Percentiles rank a stretch among this genome's conserved stretches.
phyloP scores from a whole-genome alignment of 1,140 invertebrate genomes.

The Tribolium madens region DNA sequence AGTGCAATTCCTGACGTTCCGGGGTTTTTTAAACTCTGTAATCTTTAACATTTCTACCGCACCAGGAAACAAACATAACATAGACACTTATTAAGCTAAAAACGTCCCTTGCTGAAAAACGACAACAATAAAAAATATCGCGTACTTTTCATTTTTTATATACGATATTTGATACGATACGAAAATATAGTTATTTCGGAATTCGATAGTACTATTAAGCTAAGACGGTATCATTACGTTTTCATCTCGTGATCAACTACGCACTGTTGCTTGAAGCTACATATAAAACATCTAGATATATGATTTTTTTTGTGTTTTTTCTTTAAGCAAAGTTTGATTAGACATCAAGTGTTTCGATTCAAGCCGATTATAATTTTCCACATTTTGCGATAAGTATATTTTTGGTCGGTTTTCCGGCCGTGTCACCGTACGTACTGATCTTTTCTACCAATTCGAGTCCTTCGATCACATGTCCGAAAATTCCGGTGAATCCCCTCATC shows the following conservation, averaged over 20 bases:
- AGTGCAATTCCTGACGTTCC: conserved; percentile 24
- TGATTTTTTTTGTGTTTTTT: conserved; percentile 48
- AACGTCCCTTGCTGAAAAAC: conserved; percentile 57
- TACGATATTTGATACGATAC: conserved; percentile 57
- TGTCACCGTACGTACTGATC: conserved; percentile 81
- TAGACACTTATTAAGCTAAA: conserved; percentile 56
- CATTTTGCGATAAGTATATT: conserved; percentile 81
- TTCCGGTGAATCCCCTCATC: conserved; percentile 85
- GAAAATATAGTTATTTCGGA: conserved; percentile 62
- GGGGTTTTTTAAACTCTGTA: conserved; percentile 55
- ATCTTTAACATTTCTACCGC: conserved; percentile 56
- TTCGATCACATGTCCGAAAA: conserved; percentile 85
- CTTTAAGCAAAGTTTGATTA: conserved; percentile 48
- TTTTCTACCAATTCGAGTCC: conserved; percentile 85
- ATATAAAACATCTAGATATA: conserved; percentile 58
- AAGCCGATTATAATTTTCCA: conserved; percentile 73
- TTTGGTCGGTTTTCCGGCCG: conserved; percentile 81
- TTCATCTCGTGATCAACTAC: conserved; percentile 45
- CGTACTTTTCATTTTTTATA: conserved; percentile 45
- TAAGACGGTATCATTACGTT: conserved; percentile 53
- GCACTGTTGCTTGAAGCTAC: conserved; percentile 56
- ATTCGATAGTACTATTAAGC: conserved; percentile 59
- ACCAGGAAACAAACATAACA: conserved; percentile 57
- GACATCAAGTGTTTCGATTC: conserved; percentile 27
- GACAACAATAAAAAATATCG: conserved; percentile 61